These are phyloP conservation scores for Aphis craccivora DNA, from an alignment of 1,140 invertebrate genomes.

Conservation along the genomic window DNA sequence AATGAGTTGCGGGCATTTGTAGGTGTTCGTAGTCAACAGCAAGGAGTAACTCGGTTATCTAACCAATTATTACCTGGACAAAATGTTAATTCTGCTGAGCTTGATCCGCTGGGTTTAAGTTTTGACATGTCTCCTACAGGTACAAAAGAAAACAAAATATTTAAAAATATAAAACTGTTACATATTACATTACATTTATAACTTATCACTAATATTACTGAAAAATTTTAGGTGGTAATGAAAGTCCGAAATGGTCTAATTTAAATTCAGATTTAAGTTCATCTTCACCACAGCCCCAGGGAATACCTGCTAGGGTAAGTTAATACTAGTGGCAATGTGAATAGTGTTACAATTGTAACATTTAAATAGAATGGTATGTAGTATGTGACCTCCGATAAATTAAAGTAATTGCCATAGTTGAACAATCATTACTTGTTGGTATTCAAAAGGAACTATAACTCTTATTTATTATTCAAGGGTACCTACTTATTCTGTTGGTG, in stretches of 20 bases:
- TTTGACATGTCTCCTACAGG: constrained; percentile 61
- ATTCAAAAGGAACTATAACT: not conserved
- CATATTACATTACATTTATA: not conserved
- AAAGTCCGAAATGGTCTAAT: constrained; percentile 67
- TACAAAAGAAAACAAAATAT: constrained; percentile 60
- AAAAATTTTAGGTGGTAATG: constrained; percentile 65
- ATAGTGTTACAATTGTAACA: not conserved
- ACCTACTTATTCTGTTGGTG: not conserved
- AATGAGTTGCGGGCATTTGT: constrained; percentile 39
- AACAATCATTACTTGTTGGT: not conserved
- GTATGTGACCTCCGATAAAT: not conserved
- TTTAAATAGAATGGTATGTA: not conserved
- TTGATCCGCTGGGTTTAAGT: constrained; percentile 58
- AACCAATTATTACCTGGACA: constrained; percentile 59
- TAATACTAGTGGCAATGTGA: not conserved
- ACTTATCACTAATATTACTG: constrained; percentile 61
- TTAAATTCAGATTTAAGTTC: constrained; percentile 66
- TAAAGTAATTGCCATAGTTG: not conserved
- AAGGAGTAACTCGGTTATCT: constrained; percentile 61
- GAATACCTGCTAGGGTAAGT: constrained; percentile 60
- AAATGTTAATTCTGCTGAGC: constrained; percentile 58
- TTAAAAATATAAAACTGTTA: not conserved
- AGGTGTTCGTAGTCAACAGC: constrained; percentile 61
- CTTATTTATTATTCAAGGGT: not conserved
- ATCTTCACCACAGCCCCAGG: constrained; percentile 65